Conservation (phyloP, 2,888 invertebrate genomes). For the Strigamia transsilvanica region DNA sequence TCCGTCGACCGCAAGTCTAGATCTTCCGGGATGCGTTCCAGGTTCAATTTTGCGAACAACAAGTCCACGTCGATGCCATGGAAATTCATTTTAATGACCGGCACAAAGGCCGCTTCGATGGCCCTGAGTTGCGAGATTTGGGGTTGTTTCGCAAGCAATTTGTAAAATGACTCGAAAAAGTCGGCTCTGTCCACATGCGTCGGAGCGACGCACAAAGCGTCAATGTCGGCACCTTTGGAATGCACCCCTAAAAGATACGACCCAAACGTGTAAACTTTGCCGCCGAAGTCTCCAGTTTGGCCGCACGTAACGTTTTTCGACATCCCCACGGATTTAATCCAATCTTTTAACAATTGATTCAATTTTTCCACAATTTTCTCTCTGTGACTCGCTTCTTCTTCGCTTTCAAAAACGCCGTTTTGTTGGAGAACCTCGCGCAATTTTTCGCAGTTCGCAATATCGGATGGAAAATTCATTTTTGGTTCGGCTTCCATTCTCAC, state of each 20-base stretch:
- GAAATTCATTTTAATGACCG: constrained; percentile 99
- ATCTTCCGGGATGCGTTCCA: constrained; percentile 93
- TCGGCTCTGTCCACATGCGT: constrained; percentile 92
- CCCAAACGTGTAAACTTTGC: constrained; percentile 99
- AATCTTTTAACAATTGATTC: constrained; percentile 88
- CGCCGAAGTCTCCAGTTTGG: constrained; percentile 87
- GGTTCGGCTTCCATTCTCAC: no score
- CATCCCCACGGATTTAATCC: constrained; percentile 90
- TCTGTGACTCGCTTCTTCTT: constrained; percentile 59
- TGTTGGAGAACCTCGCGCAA: no score
- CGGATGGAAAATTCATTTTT: no score
- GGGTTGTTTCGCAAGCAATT: constrained; percentile 83
- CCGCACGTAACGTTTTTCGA: constrained; percentile 91
- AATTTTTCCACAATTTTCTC: constrained; percentile 75
- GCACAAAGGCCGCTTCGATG: constrained; percentile 98
- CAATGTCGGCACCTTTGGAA: constrained; percentile 97
- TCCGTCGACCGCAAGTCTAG: constrained; percentile 86
- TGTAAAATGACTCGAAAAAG: constrained; percentile 95
- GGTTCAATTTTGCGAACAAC: constrained; percentile 91
- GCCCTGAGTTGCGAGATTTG: constrained; percentile 86
- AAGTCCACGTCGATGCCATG: constrained; percentile 97
- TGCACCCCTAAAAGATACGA: constrained; percentile 92
- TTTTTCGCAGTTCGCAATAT: no score
- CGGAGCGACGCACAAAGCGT: constrained; percentile 97
- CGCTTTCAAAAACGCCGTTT: no score